These are phyloP conservation scores for Dolichallabes microphthalmus DNA, from an alignment of 2,113 vertebrate species.

Conservation along the genomic window DNA sequence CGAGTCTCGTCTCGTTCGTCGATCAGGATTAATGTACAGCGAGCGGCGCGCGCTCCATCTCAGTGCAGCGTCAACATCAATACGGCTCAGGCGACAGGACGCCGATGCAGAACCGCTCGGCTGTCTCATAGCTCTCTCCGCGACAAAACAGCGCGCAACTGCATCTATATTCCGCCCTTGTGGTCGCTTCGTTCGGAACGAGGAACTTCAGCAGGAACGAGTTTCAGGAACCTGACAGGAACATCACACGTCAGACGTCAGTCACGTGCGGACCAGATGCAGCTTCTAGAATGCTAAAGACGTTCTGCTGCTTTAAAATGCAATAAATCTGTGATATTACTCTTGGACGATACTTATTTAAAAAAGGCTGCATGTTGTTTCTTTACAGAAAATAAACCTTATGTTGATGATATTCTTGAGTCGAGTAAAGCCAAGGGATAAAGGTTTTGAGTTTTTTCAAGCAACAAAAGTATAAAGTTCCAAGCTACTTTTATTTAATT, in stretches of 20 bases:
- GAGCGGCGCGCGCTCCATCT: background rate
- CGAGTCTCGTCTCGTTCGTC: slow-evolving; percentile 27
- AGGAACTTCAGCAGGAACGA: background rate
- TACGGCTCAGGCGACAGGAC: background rate
- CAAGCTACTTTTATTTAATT: too few species aligned
- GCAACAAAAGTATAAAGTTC: too few species aligned
- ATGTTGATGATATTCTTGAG: too few species aligned
- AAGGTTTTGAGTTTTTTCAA: too few species aligned
- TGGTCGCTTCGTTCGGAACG: background rate
- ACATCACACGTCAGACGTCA: background rate
- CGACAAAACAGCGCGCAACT: background rate
- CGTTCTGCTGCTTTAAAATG: background rate
- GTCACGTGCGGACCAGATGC: background rate
- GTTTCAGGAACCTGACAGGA: background rate
- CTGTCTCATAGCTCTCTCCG: background rate
- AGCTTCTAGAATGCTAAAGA: background rate
- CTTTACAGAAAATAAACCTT: too few species aligned
- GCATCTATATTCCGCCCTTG: background rate
- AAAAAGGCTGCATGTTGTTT: background rate
- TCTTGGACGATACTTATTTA: background rate
- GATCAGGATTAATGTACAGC: slow-evolving; percentile 32
- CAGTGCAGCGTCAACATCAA: slow-evolving; percentile 5
- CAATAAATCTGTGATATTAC: background rate
- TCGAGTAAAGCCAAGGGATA: too few species aligned
- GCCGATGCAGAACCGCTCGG: slow-evolving; percentile 2